phyloP scores from a whole-genome alignment of 2,888 invertebrate species.

The Microplitis manilae region DNA sequence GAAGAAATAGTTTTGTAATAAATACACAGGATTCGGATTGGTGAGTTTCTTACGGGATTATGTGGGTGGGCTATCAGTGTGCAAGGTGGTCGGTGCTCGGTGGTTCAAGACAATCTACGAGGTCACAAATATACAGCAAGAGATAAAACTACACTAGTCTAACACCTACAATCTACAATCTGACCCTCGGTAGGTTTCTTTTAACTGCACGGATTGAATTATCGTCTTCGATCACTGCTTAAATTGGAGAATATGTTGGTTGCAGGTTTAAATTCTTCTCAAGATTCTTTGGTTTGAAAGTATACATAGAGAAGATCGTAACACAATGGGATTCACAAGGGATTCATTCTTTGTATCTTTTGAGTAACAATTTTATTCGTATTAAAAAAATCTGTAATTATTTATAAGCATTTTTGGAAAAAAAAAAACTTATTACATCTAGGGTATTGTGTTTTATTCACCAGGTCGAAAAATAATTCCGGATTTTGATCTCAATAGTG shows the following conservation, averaged over 20 bases:
- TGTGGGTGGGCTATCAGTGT: conserved; percentile 31
- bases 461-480: too few relatives aligned
- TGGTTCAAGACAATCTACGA: conserved; percentile 53
- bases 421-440: too few relatives aligned
- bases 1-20: background rate
- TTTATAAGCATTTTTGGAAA: too few relatives aligned
- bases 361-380: too few relatives aligned
- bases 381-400: too few relatives aligned
- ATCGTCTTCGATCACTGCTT: conserved; percentile 54
- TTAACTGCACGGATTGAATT: conserved; percentile 59
- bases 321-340: too few relatives aligned
- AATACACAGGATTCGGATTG: background rate
- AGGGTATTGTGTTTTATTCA: too few relatives aligned
- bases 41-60: conserved; percentile 15
- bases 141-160: conserved; percentile 58
- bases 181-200: conserved; percentile 49
- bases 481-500: too few relatives aligned
- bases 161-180: conserved; percentile 56
- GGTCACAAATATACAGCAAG: conserved; percentile 58
- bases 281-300: too few relatives aligned
- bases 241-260: conserved; percentile 34
- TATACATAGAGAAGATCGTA: too few relatives aligned
- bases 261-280: background rate
- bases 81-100: conserved; percentile 32
- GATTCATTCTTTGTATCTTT: too few relatives aligned